A percentile compares a stretch with the other conserved stretches of the same genome.
Conservation (phyloP, 2,888 invertebrate species). For the Conchocele bisecta region DNA sequence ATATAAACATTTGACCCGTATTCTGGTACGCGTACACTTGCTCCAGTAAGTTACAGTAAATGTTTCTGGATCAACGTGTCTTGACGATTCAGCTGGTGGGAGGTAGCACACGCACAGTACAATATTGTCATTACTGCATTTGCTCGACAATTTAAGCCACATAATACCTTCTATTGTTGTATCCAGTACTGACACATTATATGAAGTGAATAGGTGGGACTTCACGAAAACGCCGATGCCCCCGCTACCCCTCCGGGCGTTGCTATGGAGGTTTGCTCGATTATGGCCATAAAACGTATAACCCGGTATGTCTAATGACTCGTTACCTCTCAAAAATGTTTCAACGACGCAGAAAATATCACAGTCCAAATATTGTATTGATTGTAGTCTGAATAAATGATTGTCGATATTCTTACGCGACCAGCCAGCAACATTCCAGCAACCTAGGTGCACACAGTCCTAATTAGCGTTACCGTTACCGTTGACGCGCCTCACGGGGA, state of each 20-base stretch:
- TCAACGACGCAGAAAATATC: constrained; percentile 15
- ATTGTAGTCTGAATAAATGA: background rate
- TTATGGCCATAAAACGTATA: constrained; percentile 18
- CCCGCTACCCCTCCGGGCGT: constrained; percentile 17
- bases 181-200: background rate
- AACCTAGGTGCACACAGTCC: constrained; percentile 16
- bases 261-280: background rate
- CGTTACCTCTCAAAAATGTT: constrained; percentile 9
- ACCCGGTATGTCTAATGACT: background rate
- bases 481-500: background rate
- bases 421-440: constrained; percentile 21
- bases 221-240: constrained; percentile 21
- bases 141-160: constrained; percentile 1
- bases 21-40: constrained; percentile 19
- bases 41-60: constrained; percentile 4
- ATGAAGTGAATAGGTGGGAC: background rate
- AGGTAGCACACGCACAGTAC: constrained; percentile 13
- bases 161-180: constrained; percentile 8
- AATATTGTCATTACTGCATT: background rate
- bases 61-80: background rate
- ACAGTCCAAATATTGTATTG: background rate
- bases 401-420: background rate
- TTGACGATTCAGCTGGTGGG: constrained; percentile 3
- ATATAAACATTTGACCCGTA: background rate
- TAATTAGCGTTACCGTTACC: background rate